Base-by-base conservation (phyloP, 2,888 invertebrate species). In the Himalopsyche tibetana region DNA sequence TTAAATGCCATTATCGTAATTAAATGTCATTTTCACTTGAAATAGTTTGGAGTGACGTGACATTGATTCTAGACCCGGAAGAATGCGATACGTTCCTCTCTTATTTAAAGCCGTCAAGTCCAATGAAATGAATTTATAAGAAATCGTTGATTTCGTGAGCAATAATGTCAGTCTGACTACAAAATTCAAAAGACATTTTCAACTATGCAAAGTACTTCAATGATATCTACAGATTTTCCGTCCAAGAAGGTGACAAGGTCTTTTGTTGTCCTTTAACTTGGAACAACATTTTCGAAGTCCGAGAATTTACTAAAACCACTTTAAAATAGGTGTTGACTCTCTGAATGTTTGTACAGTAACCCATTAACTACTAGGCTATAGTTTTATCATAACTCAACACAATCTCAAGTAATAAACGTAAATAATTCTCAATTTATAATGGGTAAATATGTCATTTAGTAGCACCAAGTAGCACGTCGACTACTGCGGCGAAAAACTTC, bases 51-150 rank as follows among this genome's bases (percentile, higher is more conserved):
- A 36, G 74, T 74, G 74, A 74, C 74, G 74, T 74, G 74, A 74
- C 74, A 74, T 28, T 74, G 36, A 74, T 74, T 38, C 12, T 38
- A 9, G 9, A 36, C 74, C 74, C 74, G 74, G 74, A 74, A 36
- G 74, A 74, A 38, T 74, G 36, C 36, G 74, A 74, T 74, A 74
- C 74, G 74, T 74, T 74, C 74, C 74, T 74, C 15, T 74, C 74
- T 38, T 74, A 51, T 74, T 36, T 5, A 38, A 28, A 69, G 28
- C 38, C 36, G 15, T 74, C 36, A 12, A 11, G 11, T 12, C 11
- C 12, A 74, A 28, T 19, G n/a, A 63, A 63, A 12, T 11, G 74
- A 74, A 74, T 74, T 36, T 74, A 74, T 51, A 36, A 11, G 38
- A 36, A 63, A 0, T 12, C 38, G 5, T 4, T 8, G 15, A 36